A percentile compares a stretch with the other conserved stretches of the same genome.
Evolutionary conservation across 2,888 invertebrate species (phyloP).

Genomic region (Drosophila limbata): DNA sequence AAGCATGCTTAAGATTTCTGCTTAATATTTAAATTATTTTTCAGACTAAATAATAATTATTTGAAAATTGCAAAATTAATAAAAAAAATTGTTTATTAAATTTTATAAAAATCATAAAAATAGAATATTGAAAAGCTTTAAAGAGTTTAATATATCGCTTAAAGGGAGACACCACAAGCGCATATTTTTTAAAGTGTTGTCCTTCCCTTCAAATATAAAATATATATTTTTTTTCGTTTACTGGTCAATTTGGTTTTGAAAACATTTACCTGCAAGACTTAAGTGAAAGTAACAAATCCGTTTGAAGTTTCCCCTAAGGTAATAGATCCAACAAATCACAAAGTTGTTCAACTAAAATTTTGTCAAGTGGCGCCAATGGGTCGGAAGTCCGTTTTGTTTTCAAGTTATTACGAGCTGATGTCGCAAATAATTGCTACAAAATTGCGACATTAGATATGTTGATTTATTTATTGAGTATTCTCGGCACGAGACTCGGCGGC

Average conservation of each 20-base stretch:
- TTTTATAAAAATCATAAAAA: neutral
- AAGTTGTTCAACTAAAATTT: constrained; percentile 45
- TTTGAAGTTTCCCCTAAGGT: constrained; percentile 27
- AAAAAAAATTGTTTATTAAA: neutral
- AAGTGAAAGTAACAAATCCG: constrained; percentile 13
- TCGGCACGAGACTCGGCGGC: neutral
- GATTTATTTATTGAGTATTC: neutral
- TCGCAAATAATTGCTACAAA: neutral
- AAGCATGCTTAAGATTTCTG: too few relatives aligned
- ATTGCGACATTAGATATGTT: constrained; percentile 1
- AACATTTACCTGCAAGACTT: constrained; percentile 44
- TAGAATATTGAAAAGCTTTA: too few relatives aligned
- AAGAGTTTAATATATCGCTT: too few relatives aligned
- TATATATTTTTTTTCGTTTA: constrained; percentile 9
- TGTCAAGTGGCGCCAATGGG: constrained; percentile 60
- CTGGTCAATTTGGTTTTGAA: constrained; percentile 8
- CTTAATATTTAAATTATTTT: too few relatives aligned
- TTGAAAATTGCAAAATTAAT: neutral
- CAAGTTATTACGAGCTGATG: too few relatives aligned
- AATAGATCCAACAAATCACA: constrained; percentile 13
- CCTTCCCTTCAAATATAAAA: neutral
- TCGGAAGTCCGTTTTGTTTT: constrained; percentile 22
- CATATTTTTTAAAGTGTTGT: neutral
- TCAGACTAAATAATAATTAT: too few relatives aligned
- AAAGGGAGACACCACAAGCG: too few relatives aligned